A percentile compares a stretch with the other conserved stretches of the same genome.
phyloP scores from a whole-genome alignment of 2,888 invertebrate species.

The Cheilosia urbana region DNA sequence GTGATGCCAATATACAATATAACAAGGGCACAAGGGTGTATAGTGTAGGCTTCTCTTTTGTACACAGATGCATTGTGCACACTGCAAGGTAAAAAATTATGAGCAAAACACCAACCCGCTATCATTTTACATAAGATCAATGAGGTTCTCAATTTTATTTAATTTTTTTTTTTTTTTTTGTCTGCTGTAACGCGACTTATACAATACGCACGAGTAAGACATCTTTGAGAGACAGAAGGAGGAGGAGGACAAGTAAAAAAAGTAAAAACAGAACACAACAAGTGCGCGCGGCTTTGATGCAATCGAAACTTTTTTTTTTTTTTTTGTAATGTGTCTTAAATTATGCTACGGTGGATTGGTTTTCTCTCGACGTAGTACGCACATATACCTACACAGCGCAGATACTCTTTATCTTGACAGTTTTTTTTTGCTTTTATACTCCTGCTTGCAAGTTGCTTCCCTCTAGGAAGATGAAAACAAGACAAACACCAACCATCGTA shows the following conservation, averaged over 20 bases:
- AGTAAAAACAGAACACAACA: slow-evolving; percentile 58
- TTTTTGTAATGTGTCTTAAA: slow-evolving; percentile 71
- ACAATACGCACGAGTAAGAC: slow-evolving; percentile 71
- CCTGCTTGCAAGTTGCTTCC: slow-evolving; percentile 40
- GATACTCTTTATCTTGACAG: slow-evolving; percentile 63
- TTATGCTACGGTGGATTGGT: slow-evolving; percentile 71
- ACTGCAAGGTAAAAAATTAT: slow-evolving; percentile 60
- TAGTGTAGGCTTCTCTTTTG: slow-evolving; percentile 42
- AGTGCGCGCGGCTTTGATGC: slow-evolving; percentile 73
- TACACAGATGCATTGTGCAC: slow-evolving; percentile 52
- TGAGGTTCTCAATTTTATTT: slow-evolving; percentile 62
- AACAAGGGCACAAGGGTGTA: slow-evolving; percentile 76
- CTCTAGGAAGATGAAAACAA: slow-evolving; percentile 46
- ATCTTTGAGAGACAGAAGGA: slow-evolving; percentile 39
- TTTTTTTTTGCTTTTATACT: slow-evolving; percentile 8
- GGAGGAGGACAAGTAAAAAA: slow-evolving; percentile 40
- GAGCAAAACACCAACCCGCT: slow-evolving; percentile 77
- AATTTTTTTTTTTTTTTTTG: slow-evolving; percentile 36
- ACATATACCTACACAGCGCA: slow-evolving; percentile 33
- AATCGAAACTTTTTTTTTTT: slow-evolving; percentile 67
- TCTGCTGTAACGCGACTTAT: slow-evolving; percentile 61
- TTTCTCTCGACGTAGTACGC: slow-evolving; percentile 50
- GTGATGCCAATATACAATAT: slow-evolving; percentile 68
- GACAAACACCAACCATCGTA: slow-evolving; percentile 32
- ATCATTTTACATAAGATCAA: slow-evolving; percentile 78